Base-by-base conservation (phyloP, 2,113 vertebrate genomes). In the Meriones unguiculatus region DNA sequence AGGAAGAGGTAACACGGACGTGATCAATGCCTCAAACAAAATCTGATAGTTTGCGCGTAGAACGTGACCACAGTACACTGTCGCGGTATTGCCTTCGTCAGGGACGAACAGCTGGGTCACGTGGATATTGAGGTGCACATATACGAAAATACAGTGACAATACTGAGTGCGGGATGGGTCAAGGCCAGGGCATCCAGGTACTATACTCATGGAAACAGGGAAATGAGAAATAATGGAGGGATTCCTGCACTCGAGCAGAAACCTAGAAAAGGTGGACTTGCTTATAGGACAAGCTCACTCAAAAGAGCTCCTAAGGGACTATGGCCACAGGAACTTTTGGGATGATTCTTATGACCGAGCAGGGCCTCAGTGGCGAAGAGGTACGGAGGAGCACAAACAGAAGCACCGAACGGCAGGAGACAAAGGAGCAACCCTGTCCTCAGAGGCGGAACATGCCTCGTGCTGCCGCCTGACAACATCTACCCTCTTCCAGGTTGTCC, bases 111-210 rank as follows among this genome's bases (percentile, higher is more conserved):
- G 78, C 35, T 6, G 13, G 15, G 89, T 87, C 35, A 32, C 22
- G 2, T 14, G 5, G 11, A 50, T 35, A 88, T 91, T 6, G 7
- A 22, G 32, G 38, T 20, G 8, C 8, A 25, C 1, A 73, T 8
- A n/a, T 95, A 5, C 1, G 30, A 78, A 76, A 75, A 80, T 28
- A 30, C 1, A 75, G 57, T 30, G 4, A 4, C 11, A 12, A 9
- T 0, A 4, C 20, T 24, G 28, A 30, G 24, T 5, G 4, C 2
- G 22, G 9, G 50, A 50, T 7, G n/a, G 46, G 52, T 7, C 11
- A 41, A 41, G 46, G 8, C 4, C 1, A 0, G 35, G 41, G 14
- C 11, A 50, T 35, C 57, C 41, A 6, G 7, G 38, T 17, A 17
- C 2, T 28, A 24, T 57, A 32, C 57, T 25, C n/a, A 28, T n/a